Conservation (phyloP, 2,113 vertebrate species). For the Tylochromis polylepis region DNA sequence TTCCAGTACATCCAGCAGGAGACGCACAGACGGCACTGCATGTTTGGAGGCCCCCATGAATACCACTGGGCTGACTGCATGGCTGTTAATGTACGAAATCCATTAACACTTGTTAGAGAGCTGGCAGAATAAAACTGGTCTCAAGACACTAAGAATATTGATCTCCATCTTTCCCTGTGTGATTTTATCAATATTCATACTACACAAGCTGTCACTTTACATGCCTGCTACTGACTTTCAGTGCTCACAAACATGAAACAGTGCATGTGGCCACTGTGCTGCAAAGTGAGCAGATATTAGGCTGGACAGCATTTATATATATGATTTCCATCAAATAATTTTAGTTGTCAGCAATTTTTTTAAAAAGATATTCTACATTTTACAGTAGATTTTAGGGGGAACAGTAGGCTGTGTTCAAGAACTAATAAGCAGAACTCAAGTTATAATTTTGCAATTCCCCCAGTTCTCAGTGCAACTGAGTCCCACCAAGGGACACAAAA, state of each 20-base stretch:
- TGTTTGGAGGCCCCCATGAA: conserved; percentile 98
- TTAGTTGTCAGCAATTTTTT: neutral
- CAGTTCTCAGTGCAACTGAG: neutral
- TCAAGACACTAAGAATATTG: neutral
- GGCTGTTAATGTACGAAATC: conserved; percentile 67
- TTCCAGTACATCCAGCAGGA: conserved; percentile 99
- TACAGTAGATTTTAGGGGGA: neutral
- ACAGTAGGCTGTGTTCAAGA: neutral
- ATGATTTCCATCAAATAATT: neutral
- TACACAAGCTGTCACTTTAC: neutral
- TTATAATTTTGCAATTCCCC: neutral
- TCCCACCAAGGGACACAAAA: neutral
- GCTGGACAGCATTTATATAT: neutral
- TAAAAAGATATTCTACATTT: neutral
- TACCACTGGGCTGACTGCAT: conserved; percentile 96
- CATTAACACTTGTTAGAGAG: neutral
- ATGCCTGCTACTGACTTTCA: neutral
- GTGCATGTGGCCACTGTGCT: neutral
- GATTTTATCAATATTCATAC: neutral
- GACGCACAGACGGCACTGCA: conserved; percentile 94
- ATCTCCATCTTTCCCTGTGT: neutral
- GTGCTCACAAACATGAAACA: neutral
- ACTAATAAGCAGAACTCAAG: neutral
- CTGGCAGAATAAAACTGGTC: neutral
- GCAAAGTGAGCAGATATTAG: neutral